Evolutionary conservation across 1,140 invertebrate species (phyloP), one percentile per base, ranked within the genome.

Genomic region (Tetraneura akinire): DNA sequence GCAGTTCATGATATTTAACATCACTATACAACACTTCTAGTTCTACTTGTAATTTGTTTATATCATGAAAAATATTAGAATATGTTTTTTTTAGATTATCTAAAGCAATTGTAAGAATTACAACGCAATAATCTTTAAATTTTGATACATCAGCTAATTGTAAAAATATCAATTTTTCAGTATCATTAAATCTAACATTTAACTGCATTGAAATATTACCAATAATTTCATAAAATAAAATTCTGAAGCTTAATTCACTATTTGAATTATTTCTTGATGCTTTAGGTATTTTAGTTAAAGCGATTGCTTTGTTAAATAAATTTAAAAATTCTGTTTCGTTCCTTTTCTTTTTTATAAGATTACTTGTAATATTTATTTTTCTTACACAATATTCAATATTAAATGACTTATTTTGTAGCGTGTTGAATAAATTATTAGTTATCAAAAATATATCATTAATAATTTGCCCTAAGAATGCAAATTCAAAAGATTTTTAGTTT

Each of bases 401-500:
- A 13, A 60, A 60, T 3, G 23, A 60, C 29, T 26, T 60, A 29
- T 3, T 14, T 60, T 60, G 55, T 29, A 29, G 14, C 4, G 55
- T 29, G 23, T 29, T 29, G 1, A 60, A 60, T 16, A 60, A 60
- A 3, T 60, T 11, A 23, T 60, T 26, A 29, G 23, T 60, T 3
- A 60, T 29, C 29, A 60, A 26, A 60, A 60, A 60, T 29, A 60
- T 29, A 60, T 60, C 55, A 60, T 29, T 60, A 3, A 60, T 29
- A 60, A 60, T 29, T 3, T 60, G 55, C 29, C 23, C 55, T 60
- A 29, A 14, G 29, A 60, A 60, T 29, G 3, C 11, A 60, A 60
- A 29, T 23, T 26, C 55, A 60, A 60, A 60, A 57, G n/a, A 57
- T n/a, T 57, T 57, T 1, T 23, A 10, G 23, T 57, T 57, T 57